Conservation (phyloP, 2,888 invertebrate species). For the Sinelater perroti region DNA sequence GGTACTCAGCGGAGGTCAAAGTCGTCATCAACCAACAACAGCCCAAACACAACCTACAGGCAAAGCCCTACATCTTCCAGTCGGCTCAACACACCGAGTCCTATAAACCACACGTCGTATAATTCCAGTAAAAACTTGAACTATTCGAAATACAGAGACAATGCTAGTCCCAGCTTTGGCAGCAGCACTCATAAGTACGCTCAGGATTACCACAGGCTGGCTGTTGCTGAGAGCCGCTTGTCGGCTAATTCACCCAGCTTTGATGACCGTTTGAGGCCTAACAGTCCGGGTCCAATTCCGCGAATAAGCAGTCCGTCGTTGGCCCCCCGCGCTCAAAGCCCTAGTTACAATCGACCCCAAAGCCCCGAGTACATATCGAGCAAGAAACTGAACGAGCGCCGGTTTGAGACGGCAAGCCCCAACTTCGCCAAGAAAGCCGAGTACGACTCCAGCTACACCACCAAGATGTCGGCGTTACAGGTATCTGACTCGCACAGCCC, state of each 20-base stretch:
- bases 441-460: constrained; percentile 51
- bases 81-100: constrained; percentile 53
- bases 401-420: constrained; percentile 54
- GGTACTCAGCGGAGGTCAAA: constrained; percentile 75
- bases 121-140: constrained; percentile 45
- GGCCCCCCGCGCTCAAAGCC: constrained; percentile 52
- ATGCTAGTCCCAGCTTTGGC: constrained; percentile 36
- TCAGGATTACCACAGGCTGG: constrained; percentile 55
- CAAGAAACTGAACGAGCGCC: constrained; percentile 54
- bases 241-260: constrained; percentile 53
- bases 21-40: constrained; percentile 64
- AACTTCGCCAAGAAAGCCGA: constrained; percentile 51
- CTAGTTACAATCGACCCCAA: constrained; percentile 53
- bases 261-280: constrained; percentile 47
- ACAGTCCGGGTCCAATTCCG: constrained; percentile 51
- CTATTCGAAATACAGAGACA: constrained; percentile 39
- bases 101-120: constrained; percentile 43
- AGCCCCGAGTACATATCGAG: constrained; percentile 58
- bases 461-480: constrained; percentile 56
- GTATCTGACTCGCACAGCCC: constrained; percentile 55
- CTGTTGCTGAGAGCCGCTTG: constrained; percentile 52
- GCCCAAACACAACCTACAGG: constrained; percentile 55
- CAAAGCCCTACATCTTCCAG: constrained; percentile 56
- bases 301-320: constrained; percentile 54
- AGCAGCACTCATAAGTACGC: constrained; percentile 53